Conservation (phyloP, 2,113 vertebrate species). For the Lamprologus speciosus region DNA sequence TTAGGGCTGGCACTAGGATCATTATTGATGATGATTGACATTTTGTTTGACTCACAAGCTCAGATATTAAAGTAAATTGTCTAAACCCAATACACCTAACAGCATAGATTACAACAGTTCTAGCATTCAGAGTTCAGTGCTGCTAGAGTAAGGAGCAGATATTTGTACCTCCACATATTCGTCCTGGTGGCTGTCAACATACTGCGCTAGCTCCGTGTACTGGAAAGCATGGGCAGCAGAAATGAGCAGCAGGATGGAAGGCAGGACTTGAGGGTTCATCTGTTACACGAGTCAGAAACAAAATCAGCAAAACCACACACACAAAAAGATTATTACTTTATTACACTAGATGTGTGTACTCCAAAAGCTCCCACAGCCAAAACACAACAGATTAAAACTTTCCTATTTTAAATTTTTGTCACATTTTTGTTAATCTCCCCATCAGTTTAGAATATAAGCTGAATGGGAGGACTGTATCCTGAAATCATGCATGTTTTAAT, state of each 20-base stretch:
- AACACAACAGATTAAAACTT: not conserved
- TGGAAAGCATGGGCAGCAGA: constrained; percentile 32
- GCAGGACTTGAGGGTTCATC: constrained; percentile 32
- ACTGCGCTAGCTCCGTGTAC: constrained; percentile 32
- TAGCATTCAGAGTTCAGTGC: not conserved
- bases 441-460: not conserved
- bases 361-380: not conserved
- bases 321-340: not conserved
- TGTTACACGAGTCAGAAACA: not conserved
- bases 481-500: not conserved
- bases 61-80: not conserved
- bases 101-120: not conserved
- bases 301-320: not conserved
- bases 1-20: not conserved
- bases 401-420: not conserved
- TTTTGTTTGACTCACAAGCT: not conserved
- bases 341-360: not conserved
- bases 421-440: not conserved
- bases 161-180: constrained; percentile 58
- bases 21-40: not conserved
- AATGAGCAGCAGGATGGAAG: constrained; percentile 23
- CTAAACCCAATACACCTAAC: not conserved
- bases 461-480: not conserved
- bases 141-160: not conserved
- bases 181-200: constrained; percentile 60